phyloP scores from a whole-genome alignment of 2,888 invertebrate genomes.

The Cryptophagus acutangulus region DNA sequence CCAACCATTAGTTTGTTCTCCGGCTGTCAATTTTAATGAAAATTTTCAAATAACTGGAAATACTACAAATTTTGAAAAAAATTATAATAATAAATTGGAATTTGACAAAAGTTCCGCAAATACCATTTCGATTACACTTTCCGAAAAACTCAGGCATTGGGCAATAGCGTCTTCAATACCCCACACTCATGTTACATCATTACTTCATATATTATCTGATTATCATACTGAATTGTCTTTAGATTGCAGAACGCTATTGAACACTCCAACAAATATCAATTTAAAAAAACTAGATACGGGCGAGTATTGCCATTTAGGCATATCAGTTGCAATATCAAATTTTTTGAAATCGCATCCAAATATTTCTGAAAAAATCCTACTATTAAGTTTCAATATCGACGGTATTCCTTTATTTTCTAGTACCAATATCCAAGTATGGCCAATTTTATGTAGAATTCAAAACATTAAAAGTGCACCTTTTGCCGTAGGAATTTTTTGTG shows the following conservation, averaged over 20 bases:
- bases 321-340: background rate
- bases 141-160: too few relatives aligned
- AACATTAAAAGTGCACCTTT: conserved; percentile 6
- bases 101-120: too few relatives aligned
- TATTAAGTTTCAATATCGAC: conserved; percentile 9
- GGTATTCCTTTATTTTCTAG: conserved; percentile 8
- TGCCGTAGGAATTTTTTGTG: conserved; percentile 7
- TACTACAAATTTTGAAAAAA: too few relatives aligned
- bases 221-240: conserved; percentile 8
- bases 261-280: background rate
- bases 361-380: background rate
- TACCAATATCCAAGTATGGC: conserved; percentile 3
- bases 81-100: too few relatives aligned
- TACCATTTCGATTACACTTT: too few relatives aligned
- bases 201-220: too few relatives aligned
- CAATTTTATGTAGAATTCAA: conserved; percentile 8
- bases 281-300: conserved; percentile 5
- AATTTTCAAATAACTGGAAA: too few relatives aligned
- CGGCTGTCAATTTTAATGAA: too few relatives aligned
- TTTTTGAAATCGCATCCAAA: background rate
- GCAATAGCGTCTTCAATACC: too few relatives aligned
- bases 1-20: too few relatives aligned
- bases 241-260: conserved; percentile 8
- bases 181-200: too few relatives aligned
- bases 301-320: conserved; percentile 6